Evolutionary conservation across 2,888 invertebrate genomes (phyloP), one percentile per base, ranked within the genome.

Genomic region (Byasa hedistus): DNA sequence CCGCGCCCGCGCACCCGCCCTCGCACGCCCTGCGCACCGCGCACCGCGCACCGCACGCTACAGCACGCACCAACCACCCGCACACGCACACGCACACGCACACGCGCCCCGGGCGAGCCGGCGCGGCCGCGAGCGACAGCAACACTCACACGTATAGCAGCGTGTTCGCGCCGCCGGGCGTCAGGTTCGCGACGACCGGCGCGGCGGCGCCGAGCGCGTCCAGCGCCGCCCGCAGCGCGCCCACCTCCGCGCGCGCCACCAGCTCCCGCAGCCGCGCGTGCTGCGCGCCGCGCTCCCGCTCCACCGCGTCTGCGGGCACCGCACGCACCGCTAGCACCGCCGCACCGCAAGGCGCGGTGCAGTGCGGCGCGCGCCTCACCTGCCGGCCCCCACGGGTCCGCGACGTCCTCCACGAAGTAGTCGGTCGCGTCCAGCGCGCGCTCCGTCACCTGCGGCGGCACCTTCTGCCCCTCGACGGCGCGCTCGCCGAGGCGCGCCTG

Each of bases 131-230:
- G n/a, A n/a, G n/a, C n/a, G n/a, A n/a, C n/a, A n/a, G n/a, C n/a
- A n/a, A 39, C 4, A 92, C 95, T 94, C 81, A 97, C 97, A 95
- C 94, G 81, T 97, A 98, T 39, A 98, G 90, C 69, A 98, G 85
- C 0, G 98, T 97, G 78, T 96, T 97, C 23, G 96, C 96, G 0
- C 98, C 98, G 68, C 95, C 95, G 0, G 97, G 97, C 3, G 97
- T 96, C 92, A 97, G 94, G 83, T 98, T 98, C 72, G 97, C 94
- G 64, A 98, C 93, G 61, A 95, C 93, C 62, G 95, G 95, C 0
- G 95, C 94, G 74, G 95, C 94, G 65, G 89, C 82, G 0, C 94
- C 94, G 60, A 95, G 85, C 8, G 94, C 93, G 60, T 94, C 92
- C 66, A 98, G 89, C 66, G 95, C 89, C 27, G 93, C 93, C 72